Percentiles rank a stretch among this genome's conserved stretches.
Conservation (phyloP, 2,888 invertebrate species). For the Agrotis segetum region DNA sequence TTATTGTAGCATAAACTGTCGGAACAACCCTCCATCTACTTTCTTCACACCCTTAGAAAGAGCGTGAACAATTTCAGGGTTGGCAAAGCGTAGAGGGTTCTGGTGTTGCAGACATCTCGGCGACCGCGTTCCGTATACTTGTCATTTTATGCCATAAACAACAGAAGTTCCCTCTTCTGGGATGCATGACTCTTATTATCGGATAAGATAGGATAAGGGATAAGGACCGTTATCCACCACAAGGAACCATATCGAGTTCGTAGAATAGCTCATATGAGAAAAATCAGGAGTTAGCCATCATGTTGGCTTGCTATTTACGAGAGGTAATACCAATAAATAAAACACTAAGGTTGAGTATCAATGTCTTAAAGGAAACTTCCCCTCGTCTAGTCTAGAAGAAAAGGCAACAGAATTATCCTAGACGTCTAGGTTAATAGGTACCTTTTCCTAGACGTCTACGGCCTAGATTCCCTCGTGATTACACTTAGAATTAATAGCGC, state of each 20-base stretch:
- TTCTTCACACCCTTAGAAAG: too few species aligned
- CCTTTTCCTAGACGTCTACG: slow-evolving; percentile 17
- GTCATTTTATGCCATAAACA: too few species aligned
- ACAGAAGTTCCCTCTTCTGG: background rate
- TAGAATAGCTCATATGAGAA: background rate
- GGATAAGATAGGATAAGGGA: too few species aligned
- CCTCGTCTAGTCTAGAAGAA: slow-evolving; percentile 29
- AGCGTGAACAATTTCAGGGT: too few species aligned
- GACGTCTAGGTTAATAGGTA: slow-evolving; percentile 13
- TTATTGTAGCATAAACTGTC: too few species aligned
- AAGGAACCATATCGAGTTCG: background rate
- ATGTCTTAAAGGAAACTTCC: slow-evolving; percentile 18
- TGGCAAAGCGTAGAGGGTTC: too few species aligned
- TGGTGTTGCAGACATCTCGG: too few species aligned
- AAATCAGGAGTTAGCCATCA: background rate
- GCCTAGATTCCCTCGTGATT: slow-evolving; percentile 17
- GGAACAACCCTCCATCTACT: too few species aligned
- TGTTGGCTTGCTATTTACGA: too few species aligned
- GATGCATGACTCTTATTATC: background rate
- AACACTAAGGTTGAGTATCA: slow-evolving; percentile 12
- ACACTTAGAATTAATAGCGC: slow-evolving; percentile 25
- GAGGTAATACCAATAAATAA: slow-evolving; percentile 5
- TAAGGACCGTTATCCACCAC: background rate
- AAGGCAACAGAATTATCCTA: slow-evolving; percentile 36
- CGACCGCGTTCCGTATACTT: too few species aligned